Conservation (phyloP, 2,888 invertebrate species). For the Acanthoscelides obtectus region DNA sequence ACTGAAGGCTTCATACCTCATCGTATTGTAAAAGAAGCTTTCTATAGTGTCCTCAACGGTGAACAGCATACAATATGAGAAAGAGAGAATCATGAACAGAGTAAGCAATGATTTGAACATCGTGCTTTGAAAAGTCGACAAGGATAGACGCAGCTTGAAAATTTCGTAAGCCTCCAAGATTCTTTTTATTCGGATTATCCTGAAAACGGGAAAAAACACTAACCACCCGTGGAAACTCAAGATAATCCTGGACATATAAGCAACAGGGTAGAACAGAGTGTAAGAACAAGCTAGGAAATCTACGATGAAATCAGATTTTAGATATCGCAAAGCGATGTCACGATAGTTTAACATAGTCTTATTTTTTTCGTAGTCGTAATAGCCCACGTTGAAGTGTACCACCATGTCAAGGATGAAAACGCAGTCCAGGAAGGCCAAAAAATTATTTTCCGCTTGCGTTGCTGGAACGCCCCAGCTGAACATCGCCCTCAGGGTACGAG, state of each 20-base stretch:
- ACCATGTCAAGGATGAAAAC: constrained; percentile 1
- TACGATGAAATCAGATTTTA: constrained; percentile 1
- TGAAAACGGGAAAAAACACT: not conserved
- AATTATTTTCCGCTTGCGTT: not conserved
- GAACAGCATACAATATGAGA: not conserved
- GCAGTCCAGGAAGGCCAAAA: too few species aligned
- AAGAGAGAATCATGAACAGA: not conserved
- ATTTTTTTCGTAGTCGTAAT: not conserved
- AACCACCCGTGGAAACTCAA: not conserved
- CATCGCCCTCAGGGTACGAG: not conserved
- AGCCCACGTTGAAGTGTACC: not conserved
- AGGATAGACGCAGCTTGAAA: not conserved
- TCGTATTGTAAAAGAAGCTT: not conserved
- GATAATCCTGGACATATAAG: not conserved
- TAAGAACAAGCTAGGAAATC: not conserved
- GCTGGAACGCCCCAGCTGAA: not conserved
- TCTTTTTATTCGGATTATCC: not conserved
- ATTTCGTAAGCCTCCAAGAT: not conserved
- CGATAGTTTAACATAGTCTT: not conserved
- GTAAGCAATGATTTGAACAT: not conserved
- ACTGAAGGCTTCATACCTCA: not conserved
- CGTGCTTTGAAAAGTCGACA: not conserved
- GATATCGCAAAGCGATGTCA: not conserved
- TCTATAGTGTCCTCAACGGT: not conserved
- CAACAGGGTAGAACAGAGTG: not conserved